A percentile compares a stretch with the other conserved stretches of the same genome.
Evolutionary conservation across 2,797 vertebrate genomes (phyloP).

Genomic region (Fistularia tabacaria): DNA sequence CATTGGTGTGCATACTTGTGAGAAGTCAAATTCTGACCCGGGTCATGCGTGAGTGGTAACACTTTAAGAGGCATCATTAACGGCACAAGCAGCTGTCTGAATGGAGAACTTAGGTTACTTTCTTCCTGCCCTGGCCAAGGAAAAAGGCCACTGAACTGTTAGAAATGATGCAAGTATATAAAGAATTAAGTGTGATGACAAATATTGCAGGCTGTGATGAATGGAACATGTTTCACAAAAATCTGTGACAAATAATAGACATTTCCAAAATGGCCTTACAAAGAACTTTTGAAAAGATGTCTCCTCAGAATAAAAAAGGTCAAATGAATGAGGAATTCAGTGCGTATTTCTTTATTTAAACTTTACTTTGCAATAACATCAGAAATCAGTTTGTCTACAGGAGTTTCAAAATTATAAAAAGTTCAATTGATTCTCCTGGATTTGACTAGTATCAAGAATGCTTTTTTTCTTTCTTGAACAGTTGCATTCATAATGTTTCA

Average conservation of each 20-base stretch:
- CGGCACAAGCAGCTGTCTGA: conserved; percentile 43
- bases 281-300: conserved; percentile 74
- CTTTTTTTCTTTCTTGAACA: not conserved
- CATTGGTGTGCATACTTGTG: conserved; percentile 45
- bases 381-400: too few relatives aligned
- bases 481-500: conserved; percentile 10
- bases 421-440: too few relatives aligned
- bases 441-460: too few relatives aligned
- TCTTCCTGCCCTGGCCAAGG: conserved; percentile 33
- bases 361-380: conserved; percentile 30
- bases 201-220: conserved; percentile 60
- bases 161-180: conserved; percentile 40
- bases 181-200: conserved; percentile 57
- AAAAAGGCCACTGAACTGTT: conserved; percentile 49
- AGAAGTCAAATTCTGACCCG: conserved; percentile 42
- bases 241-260: conserved; percentile 65
- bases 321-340: conserved; percentile 44
- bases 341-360: conserved; percentile 10
- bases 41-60: conserved; percentile 38
- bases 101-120: conserved; percentile 40
- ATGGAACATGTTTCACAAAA: conserved; percentile 66
- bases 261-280: conserved; percentile 78
- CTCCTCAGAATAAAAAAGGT: conserved; percentile 74
- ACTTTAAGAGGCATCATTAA: conserved; percentile 34
- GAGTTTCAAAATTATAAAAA: too few relatives aligned